These are phyloP conservation scores for Arnoldichthys spilopterus DNA, from an alignment of 2,797 vertebrate species.

Conservation along the genomic window DNA sequence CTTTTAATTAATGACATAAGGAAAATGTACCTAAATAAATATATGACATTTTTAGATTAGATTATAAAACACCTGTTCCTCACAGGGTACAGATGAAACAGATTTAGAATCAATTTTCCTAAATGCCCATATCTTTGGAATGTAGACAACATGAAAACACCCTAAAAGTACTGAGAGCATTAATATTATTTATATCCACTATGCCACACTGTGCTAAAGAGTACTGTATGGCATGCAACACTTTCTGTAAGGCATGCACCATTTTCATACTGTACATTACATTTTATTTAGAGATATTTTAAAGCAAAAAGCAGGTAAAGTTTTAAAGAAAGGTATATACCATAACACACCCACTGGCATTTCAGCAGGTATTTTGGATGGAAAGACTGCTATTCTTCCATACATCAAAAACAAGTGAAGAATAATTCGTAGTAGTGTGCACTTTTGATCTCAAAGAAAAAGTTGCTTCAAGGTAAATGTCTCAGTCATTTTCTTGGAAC, in stretches of 20 bases:
- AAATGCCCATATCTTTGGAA: not conserved
- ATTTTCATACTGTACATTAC: not conserved
- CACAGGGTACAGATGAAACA: not conserved
- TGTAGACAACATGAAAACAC: not conserved
- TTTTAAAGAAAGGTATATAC: not conserved
- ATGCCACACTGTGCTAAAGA: not conserved
- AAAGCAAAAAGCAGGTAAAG: not conserved
- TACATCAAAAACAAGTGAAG: not conserved
- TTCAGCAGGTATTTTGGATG: slow-evolving; percentile 20
- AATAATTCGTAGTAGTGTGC: slow-evolving; percentile 16
- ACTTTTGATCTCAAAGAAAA: slow-evolving; percentile 31
- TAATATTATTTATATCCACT: not conserved
- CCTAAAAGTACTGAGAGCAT: not conserved
- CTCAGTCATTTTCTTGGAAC: slow-evolving; percentile 29
- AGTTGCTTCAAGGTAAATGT: slow-evolving; percentile 25
- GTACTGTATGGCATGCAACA: not conserved
- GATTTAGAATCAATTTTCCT: too few relatives aligned
- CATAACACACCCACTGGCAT: slow-evolving; percentile 5
- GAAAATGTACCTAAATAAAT: not conserved
- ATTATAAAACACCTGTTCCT: not conserved
- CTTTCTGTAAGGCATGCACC: not conserved
- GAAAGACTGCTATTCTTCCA: slow-evolving; percentile 30
- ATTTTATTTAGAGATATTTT: not conserved
- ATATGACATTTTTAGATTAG: not conserved
- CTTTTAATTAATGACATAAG: not conserved